These are phyloP conservation scores for Stenodema calcarata DNA, from an alignment of 2,888 invertebrate genomes.

Conservation along the genomic window DNA sequence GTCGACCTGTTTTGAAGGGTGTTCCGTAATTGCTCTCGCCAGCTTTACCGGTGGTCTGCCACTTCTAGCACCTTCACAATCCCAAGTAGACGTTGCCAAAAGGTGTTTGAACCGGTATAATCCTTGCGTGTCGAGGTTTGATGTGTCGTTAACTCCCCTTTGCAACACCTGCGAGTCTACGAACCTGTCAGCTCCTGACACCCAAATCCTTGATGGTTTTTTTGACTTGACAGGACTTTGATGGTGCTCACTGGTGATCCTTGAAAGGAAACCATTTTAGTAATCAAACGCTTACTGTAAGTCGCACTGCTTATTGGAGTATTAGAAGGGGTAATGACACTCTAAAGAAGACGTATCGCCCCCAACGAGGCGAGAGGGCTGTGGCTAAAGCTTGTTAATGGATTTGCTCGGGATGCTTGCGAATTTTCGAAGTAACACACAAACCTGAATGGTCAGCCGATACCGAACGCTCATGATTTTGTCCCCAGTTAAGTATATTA, in stretches of 20 bases:
- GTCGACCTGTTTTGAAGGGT: neutral
- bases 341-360: neutral
- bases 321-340: neutral
- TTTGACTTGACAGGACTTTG: neutral
- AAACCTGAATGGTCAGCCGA: too few species aligned
- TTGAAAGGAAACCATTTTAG: neutral
- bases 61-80: neutral
- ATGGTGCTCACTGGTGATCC: neutral
- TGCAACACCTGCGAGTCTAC: neutral
- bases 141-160: neutral
- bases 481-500: too few species aligned
- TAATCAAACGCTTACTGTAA: neutral
- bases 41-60: neutral
- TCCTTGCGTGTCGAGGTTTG: neutral
- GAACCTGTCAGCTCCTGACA: neutral
- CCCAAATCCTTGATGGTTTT: neutral
- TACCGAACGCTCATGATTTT: too few species aligned
- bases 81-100: neutral
- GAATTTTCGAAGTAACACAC: too few species aligned
- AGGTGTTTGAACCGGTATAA: neutral
- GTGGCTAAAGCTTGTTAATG: too few species aligned
- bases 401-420: too few species aligned
- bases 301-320: neutral
- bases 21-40: neutral
- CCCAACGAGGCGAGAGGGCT: neutral